Base-by-base conservation (phyloP, 2,888 invertebrate species). In the Pasiphila rectangulata region DNA sequence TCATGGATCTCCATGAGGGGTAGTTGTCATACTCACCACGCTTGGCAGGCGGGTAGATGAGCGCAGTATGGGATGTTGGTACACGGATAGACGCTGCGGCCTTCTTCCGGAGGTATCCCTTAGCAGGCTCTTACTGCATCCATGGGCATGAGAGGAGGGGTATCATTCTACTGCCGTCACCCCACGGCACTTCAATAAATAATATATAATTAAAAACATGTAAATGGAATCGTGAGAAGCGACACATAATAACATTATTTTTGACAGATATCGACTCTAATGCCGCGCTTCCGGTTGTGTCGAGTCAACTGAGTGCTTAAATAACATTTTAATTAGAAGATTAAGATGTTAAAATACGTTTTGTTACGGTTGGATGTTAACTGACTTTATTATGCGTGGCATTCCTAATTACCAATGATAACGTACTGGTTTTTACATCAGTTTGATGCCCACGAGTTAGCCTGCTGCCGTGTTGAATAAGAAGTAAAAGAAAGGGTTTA, bases 261-360 rank as follows among this genome's bases (percentile, higher is more conserved):
- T 41, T 45, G 45, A 45, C 50, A 45, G 45, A 45, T 45, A 50
- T 49, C 20, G 45, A 50, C 41, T 34, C 27, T 50, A 50, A 50
- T 50, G 29, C 50, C 41, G 9, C 32, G 17, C 37, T 50, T 50
- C 50, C 50, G 50, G 41, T 50, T 9, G 12, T 48, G 21, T 24
- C 19, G 41, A 48, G 43, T 49, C 49, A 49, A 25, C 36, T 49
- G 35, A 50, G 44, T 37, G 49, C 10, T 17, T 49, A 35, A 44
- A 40, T 49, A 32, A 41, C 44, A 20, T 16, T 17, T 40, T 45
- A 44, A 40, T 45, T 32, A 36, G 27, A 32, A 30, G 36, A 45
- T 50, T 45, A 50, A 17, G 9, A 20, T 24, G 32, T 38, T 37
- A 35, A 42, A 42, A 29, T 38, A 38, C 29, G 10, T 36, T 46